Evolutionary conservation across 2,888 invertebrate species (phyloP), one percentile per base, ranked within the genome.

Genomic region (Boloria selene): DNA sequence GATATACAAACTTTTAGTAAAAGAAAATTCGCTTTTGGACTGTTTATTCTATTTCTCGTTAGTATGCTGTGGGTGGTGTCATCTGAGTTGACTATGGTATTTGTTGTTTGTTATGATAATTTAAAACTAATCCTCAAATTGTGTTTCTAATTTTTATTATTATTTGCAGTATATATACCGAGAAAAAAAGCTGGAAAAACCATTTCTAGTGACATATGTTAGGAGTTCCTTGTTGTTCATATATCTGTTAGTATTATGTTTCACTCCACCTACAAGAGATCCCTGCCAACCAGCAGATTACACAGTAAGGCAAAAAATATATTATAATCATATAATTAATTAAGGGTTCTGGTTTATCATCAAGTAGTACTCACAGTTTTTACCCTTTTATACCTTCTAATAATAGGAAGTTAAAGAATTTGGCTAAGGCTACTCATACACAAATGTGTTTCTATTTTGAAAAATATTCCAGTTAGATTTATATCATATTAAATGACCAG

Each of bases 21-120:
- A 73, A 86, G 83, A 77, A 88, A 89, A 80, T 94, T 98, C 76
- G 92, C 96, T 70, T 93, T 98, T 78, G 99, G 99, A 77, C 93
- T 98, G 74, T 93, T 97, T 78, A 94, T 99, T 76, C 93, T 99
- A 71, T 87, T 99, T 73, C 90, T 98, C 78, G 98, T 99, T 74
- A 98, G 98, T 90, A 93, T 98, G 67, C 95, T 99, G 79, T 99
- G 99, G 98, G 98, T 99, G 62, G 95, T 97, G 62, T 98, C 98
- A 59, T 97, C 98, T 49, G 98, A 99, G 92, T 92, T 99, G 69
- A 98, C 98, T 69, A 97, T 98, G 95, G 98, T 98, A 92, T 16
- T 3, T 26, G 13, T 18, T 13, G 31, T 59, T 49, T 38, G 6
- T 38, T 14, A 10, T 49, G 17, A 4, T 0, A 26, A 17, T 49